Evolutionary conservation across 2,797 vertebrate genomes (phyloP), one percentile per base, ranked within the genome.

Genomic region (Aphelocoma californica): DNA sequence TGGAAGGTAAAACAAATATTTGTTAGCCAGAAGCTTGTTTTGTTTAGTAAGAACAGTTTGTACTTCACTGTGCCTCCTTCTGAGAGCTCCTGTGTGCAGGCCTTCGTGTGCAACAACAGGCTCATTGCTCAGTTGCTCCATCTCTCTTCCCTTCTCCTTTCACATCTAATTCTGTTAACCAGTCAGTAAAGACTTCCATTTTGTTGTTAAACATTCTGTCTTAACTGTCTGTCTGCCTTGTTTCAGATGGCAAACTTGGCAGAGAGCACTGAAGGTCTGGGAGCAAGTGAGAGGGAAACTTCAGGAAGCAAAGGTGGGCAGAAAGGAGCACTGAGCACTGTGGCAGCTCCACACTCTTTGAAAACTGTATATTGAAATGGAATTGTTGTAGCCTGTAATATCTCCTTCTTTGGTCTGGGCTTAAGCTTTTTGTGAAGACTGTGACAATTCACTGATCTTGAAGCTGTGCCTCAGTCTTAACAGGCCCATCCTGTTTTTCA

Each of bases 241-340:
- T 75, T 94, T 88, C 69, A 97, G 97, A 54, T 94, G 45, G 53
- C 81, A 61, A 54, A 85, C 70, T 50, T 97, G 88, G 54, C 90
- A 54, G 89, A 86, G 61, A 79, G 56, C 84, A 13, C 67, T 54
- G 93, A 89, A 83, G 60, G 71, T 47, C 57, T 90, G n/a, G 95
- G 86, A 89, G 36, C 25, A 1, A 90, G 53, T 25, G 91, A 93
- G 69, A 75, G 57, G 67, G 94, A 95, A 75, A 70, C 93, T 24
- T 36, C 70, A 11, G 96, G 91, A 90, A 97, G 54, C 88, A 97
- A 97, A 89, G 97, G 97, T 97, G 88, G 50, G 96, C 82, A 83
- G 54, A n/a, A 72, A 38, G 81, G 66, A 75, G 4, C 51, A 5
- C 57, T 24, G 71, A 70, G 78, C 15, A 10, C 78, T 90, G 24